Evolutionary conservation across 2,797 vertebrate species (phyloP).

Genomic region (Aldrovandia affinis): DNA sequence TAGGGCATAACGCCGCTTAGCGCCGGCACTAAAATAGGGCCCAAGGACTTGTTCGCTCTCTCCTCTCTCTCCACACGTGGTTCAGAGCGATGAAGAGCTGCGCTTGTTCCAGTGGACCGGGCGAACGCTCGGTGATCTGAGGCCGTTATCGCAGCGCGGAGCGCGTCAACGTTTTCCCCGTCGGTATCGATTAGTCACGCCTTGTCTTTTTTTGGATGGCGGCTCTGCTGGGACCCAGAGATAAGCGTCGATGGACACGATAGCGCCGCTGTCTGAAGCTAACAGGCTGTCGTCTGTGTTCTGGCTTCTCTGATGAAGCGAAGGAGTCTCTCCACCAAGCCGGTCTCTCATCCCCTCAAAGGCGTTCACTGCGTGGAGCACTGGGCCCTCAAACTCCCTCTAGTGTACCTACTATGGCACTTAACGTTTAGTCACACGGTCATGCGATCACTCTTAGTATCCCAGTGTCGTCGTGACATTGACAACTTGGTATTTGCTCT

Average conservation of each 20-base stretch:
- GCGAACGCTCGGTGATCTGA: neutral
- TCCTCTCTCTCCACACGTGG: neutral
- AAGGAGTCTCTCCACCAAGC: neutral
- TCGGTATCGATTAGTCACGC: constrained; percentile 7
- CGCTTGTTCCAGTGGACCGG: neutral
- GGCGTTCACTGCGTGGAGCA: too few species aligned
- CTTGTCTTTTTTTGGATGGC: neutral
- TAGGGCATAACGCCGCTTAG: too few species aligned
- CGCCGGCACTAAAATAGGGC: too few species aligned
- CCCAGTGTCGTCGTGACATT: too few species aligned
- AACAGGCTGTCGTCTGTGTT: neutral
- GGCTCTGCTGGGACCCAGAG: neutral
- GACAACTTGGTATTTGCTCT: too few species aligned
- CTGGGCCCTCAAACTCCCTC: too few species aligned
- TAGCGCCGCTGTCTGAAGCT: neutral
- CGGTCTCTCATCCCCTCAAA: neutral
- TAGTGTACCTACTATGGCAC: too few species aligned
- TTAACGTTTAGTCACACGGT: too few species aligned
- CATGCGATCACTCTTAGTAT: too few species aligned
- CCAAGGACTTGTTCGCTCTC: too few species aligned
- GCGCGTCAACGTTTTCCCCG: neutral
- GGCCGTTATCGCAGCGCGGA: neutral
- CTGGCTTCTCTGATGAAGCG: neutral
- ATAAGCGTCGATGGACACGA: neutral
- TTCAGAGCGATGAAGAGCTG: neutral